Evolutionary conservation across 2,797 vertebrate species (phyloP).

Genomic region (Muscicapa striata): DNA sequence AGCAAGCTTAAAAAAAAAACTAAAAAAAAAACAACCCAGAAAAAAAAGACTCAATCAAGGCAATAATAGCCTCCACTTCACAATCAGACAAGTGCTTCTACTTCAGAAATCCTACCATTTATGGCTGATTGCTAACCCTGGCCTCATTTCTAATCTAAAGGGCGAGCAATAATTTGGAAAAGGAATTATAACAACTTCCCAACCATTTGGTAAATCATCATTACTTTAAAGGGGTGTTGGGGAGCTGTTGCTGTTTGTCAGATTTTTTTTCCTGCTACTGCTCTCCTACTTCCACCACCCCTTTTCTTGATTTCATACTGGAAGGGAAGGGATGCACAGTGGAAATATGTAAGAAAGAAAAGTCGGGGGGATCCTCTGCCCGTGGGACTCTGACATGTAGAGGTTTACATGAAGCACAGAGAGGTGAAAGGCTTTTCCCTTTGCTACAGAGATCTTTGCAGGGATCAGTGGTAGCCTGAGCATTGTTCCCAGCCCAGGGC

Average conservation of each 20-base stretch:
- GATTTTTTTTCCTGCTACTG: constrained; percentile 53
- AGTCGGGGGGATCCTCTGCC: not conserved
- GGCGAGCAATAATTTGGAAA: constrained; percentile 89
- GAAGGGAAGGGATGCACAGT: not conserved
- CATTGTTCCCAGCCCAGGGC: not conserved
- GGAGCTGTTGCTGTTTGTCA: constrained; percentile 72
- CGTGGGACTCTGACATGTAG: not conserved
- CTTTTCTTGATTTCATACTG: not conserved
- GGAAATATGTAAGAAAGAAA: not conserved
- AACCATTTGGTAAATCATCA: constrained; percentile 91
- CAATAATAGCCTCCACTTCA: constrained; percentile 96
- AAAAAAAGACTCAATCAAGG: constrained; percentile 89
- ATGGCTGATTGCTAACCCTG: constrained; percentile 95
- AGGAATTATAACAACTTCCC: constrained; percentile 94
- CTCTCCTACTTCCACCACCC: constrained; percentile 52
- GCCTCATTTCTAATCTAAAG: constrained; percentile 86
- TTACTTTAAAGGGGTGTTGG: constrained; percentile 83
- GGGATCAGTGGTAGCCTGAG: not conserved
- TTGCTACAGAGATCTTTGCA: rapidly evolving
- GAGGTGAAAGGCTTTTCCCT: not conserved
- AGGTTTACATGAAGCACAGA: not conserved
- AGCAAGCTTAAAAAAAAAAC: constrained; percentile 71
- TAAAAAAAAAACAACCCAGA: not conserved
- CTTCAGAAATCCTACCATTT: constrained; percentile 93
- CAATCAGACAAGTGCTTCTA: constrained; percentile 96